phyloP scores from a whole-genome alignment of 2,113 vertebrate genomes.

The Poeciliopsis turrubarensis region DNA sequence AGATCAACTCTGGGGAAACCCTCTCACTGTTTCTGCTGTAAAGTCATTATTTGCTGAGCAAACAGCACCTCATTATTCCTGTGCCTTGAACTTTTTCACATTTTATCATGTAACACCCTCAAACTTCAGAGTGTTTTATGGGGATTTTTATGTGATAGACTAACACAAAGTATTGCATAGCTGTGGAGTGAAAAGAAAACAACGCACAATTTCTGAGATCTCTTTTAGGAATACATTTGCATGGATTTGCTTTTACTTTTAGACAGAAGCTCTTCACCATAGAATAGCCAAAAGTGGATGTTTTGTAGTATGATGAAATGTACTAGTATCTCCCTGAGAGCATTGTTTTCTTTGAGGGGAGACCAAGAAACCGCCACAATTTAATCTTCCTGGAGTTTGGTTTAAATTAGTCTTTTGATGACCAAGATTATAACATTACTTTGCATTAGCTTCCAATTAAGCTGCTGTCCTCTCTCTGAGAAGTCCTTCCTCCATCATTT shows the following conservation, averaged over 20 bases:
- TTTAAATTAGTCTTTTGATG: too few species aligned
- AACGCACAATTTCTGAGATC: not conserved
- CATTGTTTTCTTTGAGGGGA: not conserved
- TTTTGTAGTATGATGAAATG: not conserved
- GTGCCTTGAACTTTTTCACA: not conserved
- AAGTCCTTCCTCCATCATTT: not conserved
- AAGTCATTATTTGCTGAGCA: not conserved
- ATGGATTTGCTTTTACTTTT: not conserved
- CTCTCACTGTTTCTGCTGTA: not conserved
- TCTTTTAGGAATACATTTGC: not conserved
- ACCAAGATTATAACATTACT: not conserved
- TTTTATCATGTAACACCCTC: not conserved
- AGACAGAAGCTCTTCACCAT: not conserved
- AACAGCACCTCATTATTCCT: constrained; percentile 17
- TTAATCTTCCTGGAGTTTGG: not conserved
- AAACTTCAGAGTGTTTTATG: not conserved
- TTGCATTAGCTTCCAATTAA: too few species aligned
- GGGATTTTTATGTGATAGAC: not conserved
- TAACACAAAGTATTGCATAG: not conserved
- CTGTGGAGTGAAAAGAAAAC: not conserved
- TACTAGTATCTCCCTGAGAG: not conserved
- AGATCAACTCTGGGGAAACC: constrained; percentile 31
- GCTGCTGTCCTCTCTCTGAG: too few species aligned
- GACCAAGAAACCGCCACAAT: not conserved
- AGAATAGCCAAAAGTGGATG: not conserved